phyloP scores from a whole-genome alignment of 2,113 vertebrate species.

The Podarcis cretensis region DNA sequence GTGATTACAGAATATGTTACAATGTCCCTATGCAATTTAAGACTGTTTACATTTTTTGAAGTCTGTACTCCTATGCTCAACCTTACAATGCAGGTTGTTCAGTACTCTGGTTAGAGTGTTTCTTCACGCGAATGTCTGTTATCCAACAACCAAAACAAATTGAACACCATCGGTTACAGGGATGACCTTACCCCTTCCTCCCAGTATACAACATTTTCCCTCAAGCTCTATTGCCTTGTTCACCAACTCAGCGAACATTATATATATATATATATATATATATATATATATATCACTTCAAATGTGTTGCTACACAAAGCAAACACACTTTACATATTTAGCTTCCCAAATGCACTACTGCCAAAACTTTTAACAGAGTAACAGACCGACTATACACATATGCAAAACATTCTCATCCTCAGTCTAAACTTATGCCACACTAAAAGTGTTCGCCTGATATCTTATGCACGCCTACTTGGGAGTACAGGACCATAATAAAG shows the following conservation, averaged over 20 bases:
- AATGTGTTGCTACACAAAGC: not conserved
- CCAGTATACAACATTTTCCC: not conserved
- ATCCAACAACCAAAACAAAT: not conserved
- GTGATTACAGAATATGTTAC: not conserved
- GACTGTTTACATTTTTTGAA: not conserved
- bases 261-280: not conserved
- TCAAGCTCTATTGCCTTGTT: not conserved
- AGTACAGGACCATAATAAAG: not conserved
- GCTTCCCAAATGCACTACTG: not conserved
- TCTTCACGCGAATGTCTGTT: not conserved
- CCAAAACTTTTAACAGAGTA: not conserved
- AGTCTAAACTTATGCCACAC: no score
- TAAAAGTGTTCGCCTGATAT: not conserved
- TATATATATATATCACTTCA: not conserved
- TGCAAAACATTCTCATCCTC: not conserved
- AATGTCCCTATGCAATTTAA: not conserved
- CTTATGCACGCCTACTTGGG: not conserved
- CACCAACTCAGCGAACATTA: not conserved
- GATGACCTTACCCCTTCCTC: not conserved
- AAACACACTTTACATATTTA: not conserved
- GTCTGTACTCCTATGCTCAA: not conserved
- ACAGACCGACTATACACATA: not conserved
- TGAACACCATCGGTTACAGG: not conserved
- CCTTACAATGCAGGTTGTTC: not conserved
- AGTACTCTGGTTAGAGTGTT: not conserved